Evolutionary conservation across 1,140 invertebrate genomes (phyloP), one percentile per base, ranked within the genome.

Genomic region (Neotoxoptera formosana): DNA sequence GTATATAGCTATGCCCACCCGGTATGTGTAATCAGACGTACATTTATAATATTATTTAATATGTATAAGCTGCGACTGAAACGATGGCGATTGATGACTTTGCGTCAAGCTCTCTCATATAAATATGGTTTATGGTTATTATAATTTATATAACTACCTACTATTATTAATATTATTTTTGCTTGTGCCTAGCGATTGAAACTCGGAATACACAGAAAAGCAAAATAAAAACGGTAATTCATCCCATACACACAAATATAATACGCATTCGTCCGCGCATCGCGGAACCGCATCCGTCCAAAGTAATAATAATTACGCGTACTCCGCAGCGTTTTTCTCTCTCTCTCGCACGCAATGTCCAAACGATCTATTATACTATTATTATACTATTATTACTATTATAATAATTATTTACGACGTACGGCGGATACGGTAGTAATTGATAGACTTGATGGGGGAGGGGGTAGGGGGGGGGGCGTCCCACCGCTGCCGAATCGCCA

Each of bases 351-450:
- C 23, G 83, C 83, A 41, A 83, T 41, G 20, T 41, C 21, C 20
- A 83, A 83, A 36, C 60, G 60, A n/a, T 17, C 30, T n/a, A 76
- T n/a, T n/a, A 67, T 14, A 30, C 11, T 60, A 67, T n/a, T 67
- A 67, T n/a, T 76, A n/a, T n/a, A n/a, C 30, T n/a, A 76, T n/a
- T n/a, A 67, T 14, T 60, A 67, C n/a, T 67, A 67, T n/a, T 76
- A n/a, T n/a, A 76, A 34, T n/a, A 14, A 76, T 76, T n/a, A n/a
- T n/a, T n/a, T 76, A 76, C 60, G 3, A 20, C n/a, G 17, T 25
- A 45, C 45, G 30, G 30, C 84, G 45, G 47, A 87, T 87, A 87
- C 84, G 84, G 45, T 87, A 87, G 25, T 41, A 84, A 84, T 41
- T 45, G 83, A 45, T 84, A 45, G 83, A 23, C 83, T 36, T 41